Conservation (phyloP, 2,113 vertebrate genomes). For the Orycteropus afer region DNA sequence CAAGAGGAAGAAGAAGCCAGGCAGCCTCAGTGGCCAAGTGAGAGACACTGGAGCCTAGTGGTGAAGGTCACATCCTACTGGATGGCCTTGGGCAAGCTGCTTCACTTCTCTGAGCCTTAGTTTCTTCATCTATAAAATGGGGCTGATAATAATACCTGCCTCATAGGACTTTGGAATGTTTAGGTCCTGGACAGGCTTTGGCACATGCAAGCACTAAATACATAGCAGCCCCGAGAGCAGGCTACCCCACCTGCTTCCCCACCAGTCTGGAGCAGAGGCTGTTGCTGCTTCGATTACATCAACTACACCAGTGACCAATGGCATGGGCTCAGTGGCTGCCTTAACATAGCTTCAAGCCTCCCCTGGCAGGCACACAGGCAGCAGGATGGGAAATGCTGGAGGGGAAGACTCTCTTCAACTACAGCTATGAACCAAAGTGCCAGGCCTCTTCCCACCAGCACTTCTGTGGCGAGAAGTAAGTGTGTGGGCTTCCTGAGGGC, state of each 20-base stretch:
- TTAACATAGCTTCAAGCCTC: not conserved
- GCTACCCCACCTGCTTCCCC: not conserved
- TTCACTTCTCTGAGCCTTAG: not conserved
- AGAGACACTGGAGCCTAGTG: not conserved
- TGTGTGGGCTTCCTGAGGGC: too few species aligned
- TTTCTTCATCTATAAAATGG: slow-evolving; percentile 47
- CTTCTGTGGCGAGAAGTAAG: not conserved
- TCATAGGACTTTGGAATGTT: not conserved
- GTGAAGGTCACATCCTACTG: not conserved
- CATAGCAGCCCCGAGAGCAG: not conserved
- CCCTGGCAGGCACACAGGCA: not conserved
- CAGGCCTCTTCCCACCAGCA: not conserved
- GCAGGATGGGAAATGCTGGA: not conserved
- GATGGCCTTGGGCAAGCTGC: not conserved
- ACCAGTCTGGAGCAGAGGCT: not conserved
- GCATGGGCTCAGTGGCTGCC: not conserved
- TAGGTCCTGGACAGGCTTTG: not conserved
- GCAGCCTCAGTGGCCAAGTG: not conserved
- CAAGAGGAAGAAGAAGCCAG: not conserved
- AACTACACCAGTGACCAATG: not conserved
- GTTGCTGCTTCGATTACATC: not conserved
- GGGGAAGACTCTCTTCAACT: not conserved
- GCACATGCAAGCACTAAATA: not conserved
- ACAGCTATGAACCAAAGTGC: not conserved
- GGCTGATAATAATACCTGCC: not conserved